These are phyloP conservation scores for Eudasyphora cyanicolor DNA, from an alignment of 2,888 invertebrate genomes.

Conservation along the genomic window DNA sequence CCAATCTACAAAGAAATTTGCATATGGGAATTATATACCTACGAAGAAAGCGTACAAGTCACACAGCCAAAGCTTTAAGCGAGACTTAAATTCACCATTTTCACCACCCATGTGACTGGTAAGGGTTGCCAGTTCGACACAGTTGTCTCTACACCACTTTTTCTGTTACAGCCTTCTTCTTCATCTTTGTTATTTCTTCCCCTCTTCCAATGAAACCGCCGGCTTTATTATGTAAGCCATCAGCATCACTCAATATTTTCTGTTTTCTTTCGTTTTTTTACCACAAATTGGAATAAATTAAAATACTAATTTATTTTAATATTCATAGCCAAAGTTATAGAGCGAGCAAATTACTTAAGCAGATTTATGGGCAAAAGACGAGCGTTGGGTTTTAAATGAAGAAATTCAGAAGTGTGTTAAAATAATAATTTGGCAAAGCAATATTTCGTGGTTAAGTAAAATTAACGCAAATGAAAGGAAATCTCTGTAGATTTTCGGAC, in stretches of 20 bases:
- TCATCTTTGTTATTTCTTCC: not conserved
- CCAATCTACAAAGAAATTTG: too few species aligned
- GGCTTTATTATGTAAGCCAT: constrained; percentile 25
- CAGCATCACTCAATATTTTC: not conserved
- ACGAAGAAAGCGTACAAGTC: too few species aligned
- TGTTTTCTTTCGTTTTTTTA: too few species aligned
- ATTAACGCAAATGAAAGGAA: not conserved
- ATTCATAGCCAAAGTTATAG: not conserved
- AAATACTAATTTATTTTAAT: constrained; percentile 11
- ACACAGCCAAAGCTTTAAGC: not conserved
- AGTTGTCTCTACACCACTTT: too few species aligned
- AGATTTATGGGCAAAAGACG: too few species aligned
- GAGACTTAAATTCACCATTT: not conserved
- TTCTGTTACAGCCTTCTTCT: not conserved
- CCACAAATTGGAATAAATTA: not conserved
- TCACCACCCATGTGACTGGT: too few species aligned
- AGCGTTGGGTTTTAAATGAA: too few species aligned
- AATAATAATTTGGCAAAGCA: too few species aligned
- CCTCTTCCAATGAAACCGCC: not conserved
- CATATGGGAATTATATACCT: too few species aligned
- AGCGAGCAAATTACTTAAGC: not conserved
- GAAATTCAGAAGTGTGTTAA: too few species aligned
- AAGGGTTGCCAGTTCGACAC: too few species aligned
- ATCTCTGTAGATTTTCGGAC: not conserved
- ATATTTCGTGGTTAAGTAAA: too few species aligned